Evolutionary conservation across 2,113 vertebrate species (phyloP).

Genomic region (Catharus minimus): DNA sequence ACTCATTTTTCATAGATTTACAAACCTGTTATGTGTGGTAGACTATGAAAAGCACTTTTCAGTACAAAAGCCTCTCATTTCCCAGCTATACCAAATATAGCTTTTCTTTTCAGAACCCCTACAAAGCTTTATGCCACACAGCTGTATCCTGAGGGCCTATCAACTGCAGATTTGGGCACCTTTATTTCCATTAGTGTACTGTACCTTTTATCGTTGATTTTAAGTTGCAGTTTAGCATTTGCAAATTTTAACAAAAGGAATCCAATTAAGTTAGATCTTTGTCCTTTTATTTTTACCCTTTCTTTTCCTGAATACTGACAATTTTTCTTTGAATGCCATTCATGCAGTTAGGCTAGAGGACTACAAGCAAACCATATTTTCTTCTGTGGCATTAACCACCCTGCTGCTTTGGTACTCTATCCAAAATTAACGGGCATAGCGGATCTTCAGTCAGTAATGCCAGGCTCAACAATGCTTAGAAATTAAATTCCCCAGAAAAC

Average conservation of each 20-base stretch:
- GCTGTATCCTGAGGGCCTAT: background rate
- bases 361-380: background rate
- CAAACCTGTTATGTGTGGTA: background rate
- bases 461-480: background rate
- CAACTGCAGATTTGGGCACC: background rate
- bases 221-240: background rate
- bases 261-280: background rate
- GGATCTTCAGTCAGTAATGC: background rate
- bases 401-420: background rate
- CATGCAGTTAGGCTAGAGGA: background rate
- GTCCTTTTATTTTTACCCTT: background rate
- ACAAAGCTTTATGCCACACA: background rate
- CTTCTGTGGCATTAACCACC: background rate
- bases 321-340: background rate
- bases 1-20: background rate
- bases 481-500: conserved; percentile 12
- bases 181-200: background rate
- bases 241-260: background rate
- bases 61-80: background rate
- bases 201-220: background rate
- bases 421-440: background rate
- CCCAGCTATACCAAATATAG: background rate
- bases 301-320: background rate
- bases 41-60: background rate
- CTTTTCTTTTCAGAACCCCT: background rate